Percentiles rank a stretch among this genome's conserved stretches.
phyloP scores from a whole-genome alignment of 2,797 vertebrate genomes.

The Eleutherodactylus coqui region DNA sequence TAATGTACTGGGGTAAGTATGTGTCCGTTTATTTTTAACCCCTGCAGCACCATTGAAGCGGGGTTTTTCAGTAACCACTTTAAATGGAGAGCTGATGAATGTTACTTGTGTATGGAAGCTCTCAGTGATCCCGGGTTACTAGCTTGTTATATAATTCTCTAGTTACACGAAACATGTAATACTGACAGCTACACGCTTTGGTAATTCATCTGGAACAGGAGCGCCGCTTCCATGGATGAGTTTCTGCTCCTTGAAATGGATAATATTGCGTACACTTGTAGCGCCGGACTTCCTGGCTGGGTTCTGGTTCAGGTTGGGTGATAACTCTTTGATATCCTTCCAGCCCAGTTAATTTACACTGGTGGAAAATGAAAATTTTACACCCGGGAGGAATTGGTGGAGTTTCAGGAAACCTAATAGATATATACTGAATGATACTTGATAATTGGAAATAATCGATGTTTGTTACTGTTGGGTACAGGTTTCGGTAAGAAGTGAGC shows the following conservation, averaged over 20 bases:
- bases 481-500: no score
- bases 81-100: no score
- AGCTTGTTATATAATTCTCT: neutral
- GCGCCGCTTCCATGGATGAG: neutral
- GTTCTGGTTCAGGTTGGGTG: neutral
- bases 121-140: neutral
- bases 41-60: no score
- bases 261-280: neutral
- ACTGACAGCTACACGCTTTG: neutral
- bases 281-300: neutral
- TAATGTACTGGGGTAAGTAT: no score
- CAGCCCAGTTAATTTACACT: neutral
- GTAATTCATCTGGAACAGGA: slow-evolving; percentile 9
- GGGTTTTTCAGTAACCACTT: no score
- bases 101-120: neutral
- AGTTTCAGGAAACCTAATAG: no score
- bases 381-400: no score
- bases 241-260: neutral
- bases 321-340: neutral
- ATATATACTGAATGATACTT: no score
- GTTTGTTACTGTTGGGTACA: no score
- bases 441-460: no score
- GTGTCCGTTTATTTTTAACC: no score
- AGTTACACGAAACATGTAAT: neutral
- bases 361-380: no score